A percentile compares a stretch with the other conserved stretches of the same genome.
Evolutionary conservation across 2,113 vertebrate genomes (phyloP).

Genomic region (Psittacula cyanocephala): DNA sequence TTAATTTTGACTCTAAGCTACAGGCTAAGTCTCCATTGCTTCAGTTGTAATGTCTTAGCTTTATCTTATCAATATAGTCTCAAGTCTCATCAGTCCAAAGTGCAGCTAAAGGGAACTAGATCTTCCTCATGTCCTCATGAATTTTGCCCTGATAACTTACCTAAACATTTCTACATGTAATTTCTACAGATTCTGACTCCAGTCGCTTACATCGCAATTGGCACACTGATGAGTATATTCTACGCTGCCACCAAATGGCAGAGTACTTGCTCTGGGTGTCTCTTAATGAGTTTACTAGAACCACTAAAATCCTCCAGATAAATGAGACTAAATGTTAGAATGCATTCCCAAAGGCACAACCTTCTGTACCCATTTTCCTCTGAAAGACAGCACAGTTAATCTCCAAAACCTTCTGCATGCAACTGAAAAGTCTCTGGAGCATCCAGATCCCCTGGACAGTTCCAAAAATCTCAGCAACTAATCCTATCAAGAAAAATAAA

Average conservation of each 20-base stretch:
- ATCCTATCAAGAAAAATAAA: background rate
- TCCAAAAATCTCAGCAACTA: background rate
- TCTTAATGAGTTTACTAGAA: background rate
- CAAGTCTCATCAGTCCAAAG: background rate
- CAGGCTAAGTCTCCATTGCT: background rate
- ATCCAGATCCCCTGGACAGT: background rate
- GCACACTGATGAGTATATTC: background rate
- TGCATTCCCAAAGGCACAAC: background rate
- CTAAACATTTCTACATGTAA: background rate
- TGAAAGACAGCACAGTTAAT: background rate
- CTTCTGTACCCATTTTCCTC: background rate
- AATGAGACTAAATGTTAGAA: background rate
- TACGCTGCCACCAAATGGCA: background rate
- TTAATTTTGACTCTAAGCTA: slow-evolving; percentile 11
- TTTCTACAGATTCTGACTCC: background rate
- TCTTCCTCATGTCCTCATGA: background rate
- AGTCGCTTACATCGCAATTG: background rate
- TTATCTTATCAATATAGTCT: slow-evolving; percentile 20
- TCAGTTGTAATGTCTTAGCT: background rate
- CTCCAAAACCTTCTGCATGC: background rate
- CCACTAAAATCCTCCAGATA: background rate
- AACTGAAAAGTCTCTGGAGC: background rate
- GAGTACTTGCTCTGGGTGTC: background rate
- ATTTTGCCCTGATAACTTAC: background rate
- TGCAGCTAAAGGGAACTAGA: background rate